These are phyloP conservation scores for Leuciscus idus DNA, from an alignment of 2,113 vertebrate species.

Conservation along the genomic window DNA sequence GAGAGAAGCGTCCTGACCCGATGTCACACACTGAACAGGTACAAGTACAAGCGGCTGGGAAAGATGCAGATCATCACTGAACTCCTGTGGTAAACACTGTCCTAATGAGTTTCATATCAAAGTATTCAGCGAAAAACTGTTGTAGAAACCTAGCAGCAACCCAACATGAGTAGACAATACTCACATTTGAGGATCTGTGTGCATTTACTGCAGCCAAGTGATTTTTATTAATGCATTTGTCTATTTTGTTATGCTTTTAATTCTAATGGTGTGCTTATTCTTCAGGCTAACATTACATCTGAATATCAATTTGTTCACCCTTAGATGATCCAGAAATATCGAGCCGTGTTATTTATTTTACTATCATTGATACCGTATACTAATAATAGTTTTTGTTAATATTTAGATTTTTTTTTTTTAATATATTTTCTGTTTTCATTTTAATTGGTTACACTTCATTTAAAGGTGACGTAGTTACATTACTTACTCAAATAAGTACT, in stretches of 20 bases:
- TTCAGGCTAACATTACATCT: background rate
- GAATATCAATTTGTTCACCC: background rate
- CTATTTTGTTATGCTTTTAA: no score
- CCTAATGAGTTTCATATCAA: background rate
- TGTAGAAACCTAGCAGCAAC: background rate
- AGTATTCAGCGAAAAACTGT: background rate
- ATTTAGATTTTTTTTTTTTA: background rate
- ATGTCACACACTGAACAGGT: constrained; percentile 63
- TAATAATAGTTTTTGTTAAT: background rate
- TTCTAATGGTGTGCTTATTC: background rate
- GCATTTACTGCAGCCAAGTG: no score
- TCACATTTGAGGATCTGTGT: background rate
- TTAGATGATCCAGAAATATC: background rate
- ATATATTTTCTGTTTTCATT: no score
- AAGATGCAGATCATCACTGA: background rate
- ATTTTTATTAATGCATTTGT: no score
- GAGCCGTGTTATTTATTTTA: background rate
- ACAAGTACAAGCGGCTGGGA: constrained; percentile 56
- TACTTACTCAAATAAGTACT: no score
- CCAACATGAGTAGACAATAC: no score
- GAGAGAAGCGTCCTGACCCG: constrained; percentile 59
- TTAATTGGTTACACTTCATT: no score
- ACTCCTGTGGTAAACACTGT: background rate
- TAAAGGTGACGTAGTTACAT: no score
- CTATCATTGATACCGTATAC: background rate